phyloP scores from a whole-genome alignment of 2,888 invertebrate genomes.

The Morinoia aosen region DNA sequence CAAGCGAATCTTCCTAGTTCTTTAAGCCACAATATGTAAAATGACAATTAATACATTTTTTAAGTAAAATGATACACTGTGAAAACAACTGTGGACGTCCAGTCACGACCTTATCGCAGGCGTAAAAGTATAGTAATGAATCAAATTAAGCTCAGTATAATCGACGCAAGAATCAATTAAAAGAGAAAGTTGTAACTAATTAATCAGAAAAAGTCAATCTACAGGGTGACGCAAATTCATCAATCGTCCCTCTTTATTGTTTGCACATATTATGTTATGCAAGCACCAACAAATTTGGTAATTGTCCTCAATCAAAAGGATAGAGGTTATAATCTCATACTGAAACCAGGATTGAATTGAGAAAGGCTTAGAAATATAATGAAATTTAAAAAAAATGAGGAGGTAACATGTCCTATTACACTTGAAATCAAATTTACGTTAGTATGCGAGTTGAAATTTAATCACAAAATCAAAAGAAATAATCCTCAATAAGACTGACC shows the following conservation, averaged over 20 bases:
- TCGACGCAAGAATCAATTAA: not conserved
- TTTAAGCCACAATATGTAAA: not conserved
- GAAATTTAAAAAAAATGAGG: not conserved
- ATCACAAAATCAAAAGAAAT: not conserved
- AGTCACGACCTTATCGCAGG: not conserved
- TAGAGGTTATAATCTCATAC: not conserved
- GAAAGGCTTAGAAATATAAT: not conserved
- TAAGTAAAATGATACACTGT: not conserved
- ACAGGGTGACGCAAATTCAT: not conserved
- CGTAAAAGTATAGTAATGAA: not conserved
- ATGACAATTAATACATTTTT: no score
- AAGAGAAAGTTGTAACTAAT: not conserved
- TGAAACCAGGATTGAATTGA: not conserved
- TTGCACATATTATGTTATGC: not conserved
- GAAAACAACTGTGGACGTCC: not conserved
- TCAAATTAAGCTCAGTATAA: not conserved
- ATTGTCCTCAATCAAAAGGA: not conserved
- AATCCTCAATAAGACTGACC: not conserved
- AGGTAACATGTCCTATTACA: not conserved
- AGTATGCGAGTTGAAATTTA: not conserved
- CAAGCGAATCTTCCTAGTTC: not conserved
- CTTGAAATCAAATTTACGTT: not conserved
- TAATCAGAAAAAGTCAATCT: not conserved
- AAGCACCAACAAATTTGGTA: not conserved
- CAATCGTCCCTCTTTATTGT: not conserved